These are phyloP conservation scores for Drosophila littoralis DNA, from an alignment of 1,140 invertebrate genomes.

Conservation along the genomic window DNA sequence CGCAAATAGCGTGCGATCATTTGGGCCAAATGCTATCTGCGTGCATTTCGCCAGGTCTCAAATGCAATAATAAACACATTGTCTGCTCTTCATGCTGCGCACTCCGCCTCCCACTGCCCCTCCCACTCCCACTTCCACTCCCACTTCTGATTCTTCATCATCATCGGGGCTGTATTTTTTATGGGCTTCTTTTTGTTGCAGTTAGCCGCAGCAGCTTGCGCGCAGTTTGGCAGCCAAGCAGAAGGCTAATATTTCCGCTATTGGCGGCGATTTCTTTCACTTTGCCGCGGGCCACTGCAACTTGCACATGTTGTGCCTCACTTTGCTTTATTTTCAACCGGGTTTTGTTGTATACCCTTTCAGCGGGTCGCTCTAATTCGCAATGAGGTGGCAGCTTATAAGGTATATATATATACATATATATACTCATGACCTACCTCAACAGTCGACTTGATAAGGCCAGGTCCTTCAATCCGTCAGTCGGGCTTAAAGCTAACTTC, in stretches of 20 bases:
- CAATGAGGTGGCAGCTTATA: too few relatives aligned
- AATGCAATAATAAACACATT: constrained; percentile 77
- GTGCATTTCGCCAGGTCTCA: constrained; percentile 8
- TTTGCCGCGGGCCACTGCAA: constrained; percentile 74
- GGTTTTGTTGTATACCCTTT: constrained; percentile 22
- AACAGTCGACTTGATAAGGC: too few relatives aligned
- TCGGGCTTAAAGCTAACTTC: too few relatives aligned
- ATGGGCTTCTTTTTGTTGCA: constrained; percentile 37
- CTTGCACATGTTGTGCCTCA: constrained; percentile 72
- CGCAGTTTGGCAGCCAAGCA: constrained; percentile 36
- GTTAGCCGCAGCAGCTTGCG: constrained; percentile 38
- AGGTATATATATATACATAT: too few relatives aligned
- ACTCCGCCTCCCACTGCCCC: not conserved
- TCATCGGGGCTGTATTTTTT: constrained; percentile 21
- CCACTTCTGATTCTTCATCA: not conserved
- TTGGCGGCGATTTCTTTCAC: constrained; percentile 78
- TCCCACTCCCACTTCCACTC: not conserved
- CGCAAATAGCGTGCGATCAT: constrained; percentile 29
- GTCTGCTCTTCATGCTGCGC: constrained; percentile 36
- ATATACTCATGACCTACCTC: too few relatives aligned
- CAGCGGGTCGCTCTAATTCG: too few relatives aligned
- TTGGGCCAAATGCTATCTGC: constrained; percentile 16
- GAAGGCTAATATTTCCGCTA: constrained; percentile 79
- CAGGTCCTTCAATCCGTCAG: too few relatives aligned
- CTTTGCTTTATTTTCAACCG: constrained; percentile 48